Evolutionary conservation across 2,888 invertebrate genomes (phyloP).

Genomic region (Lycophotia porphyrea): DNA sequence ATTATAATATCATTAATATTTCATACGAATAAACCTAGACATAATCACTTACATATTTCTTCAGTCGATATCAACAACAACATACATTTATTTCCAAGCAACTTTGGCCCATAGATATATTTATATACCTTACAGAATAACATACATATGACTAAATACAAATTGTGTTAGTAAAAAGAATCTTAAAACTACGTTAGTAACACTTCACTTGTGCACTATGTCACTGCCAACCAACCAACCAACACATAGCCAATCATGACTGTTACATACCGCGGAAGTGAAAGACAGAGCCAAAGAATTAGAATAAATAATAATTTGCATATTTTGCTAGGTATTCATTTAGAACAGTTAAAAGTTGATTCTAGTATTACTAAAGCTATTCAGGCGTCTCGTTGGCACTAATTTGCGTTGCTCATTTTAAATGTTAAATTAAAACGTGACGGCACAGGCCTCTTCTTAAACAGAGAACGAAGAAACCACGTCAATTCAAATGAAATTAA

Average conservation of each 20-base stretch:
- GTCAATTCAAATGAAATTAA: conserved; percentile 3
- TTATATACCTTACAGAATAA: too few relatives aligned
- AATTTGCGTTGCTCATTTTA: conserved; percentile 15
- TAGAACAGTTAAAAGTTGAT: conserved; percentile 13
- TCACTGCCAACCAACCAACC: too few relatives aligned
- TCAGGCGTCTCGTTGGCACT: neutral
- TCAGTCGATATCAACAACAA: conserved; percentile 8
- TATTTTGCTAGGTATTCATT: conserved; percentile 32
- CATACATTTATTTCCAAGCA: too few relatives aligned
- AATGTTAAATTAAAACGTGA: neutral
- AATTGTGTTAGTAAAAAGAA: too few relatives aligned
- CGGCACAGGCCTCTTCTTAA: neutral
- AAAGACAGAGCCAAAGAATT: conserved; percentile 37
- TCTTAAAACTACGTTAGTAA: too few relatives aligned
- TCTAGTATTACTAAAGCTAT: conserved; percentile 10
- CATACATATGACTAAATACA: too few relatives aligned
- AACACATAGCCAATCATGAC: conserved; percentile 29
- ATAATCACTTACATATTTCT: conserved; percentile 22
- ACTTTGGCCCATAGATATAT: too few relatives aligned
- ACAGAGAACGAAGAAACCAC: conserved; percentile 1
- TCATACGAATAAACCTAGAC: neutral
- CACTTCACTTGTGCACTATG: too few relatives aligned
- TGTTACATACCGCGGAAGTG: conserved; percentile 49
- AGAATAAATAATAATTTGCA: conserved; percentile 42
- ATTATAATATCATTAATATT: conserved; percentile 8